Evolutionary conservation across 2,888 invertebrate genomes (phyloP).

Genomic region (Plebejus anna): DNA sequence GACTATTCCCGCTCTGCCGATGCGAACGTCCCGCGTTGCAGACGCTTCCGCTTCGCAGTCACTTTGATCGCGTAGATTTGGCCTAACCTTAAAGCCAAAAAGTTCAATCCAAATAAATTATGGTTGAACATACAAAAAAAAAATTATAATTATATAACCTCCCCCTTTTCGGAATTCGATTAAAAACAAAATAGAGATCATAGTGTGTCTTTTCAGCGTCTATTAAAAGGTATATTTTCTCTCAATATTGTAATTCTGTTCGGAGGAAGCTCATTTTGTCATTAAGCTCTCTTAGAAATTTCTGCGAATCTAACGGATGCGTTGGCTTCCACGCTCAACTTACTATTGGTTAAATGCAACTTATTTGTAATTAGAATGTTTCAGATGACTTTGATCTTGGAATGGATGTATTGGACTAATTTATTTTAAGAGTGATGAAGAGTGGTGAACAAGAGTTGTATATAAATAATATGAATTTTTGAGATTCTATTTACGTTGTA

Average conservation of each 20-base stretch:
- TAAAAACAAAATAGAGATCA: background rate
- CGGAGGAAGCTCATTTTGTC: background rate
- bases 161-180: no score
- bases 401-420: background rate
- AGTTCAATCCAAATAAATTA: no score
- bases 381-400: background rate
- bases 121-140: no score
- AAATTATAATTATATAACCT: no score
- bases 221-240: background rate
- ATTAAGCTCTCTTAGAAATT: conserved; percentile 2
- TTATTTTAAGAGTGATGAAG: background rate
- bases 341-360: background rate
- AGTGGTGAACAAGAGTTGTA: no score
- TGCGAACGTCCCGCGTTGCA: no score
- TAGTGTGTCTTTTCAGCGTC: background rate
- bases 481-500: no score
- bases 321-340: conserved; percentile 1
- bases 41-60: no score
- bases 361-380: conserved; percentile 4
- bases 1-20: no score
- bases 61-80: no score
- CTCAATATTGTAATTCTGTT: background rate
- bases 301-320: background rate
- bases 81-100: no score
- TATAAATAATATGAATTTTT: no score